phyloP scores from a whole-genome alignment of 53 echinoderm and acorn worm species.

The Echinometra lucunter region DNA sequence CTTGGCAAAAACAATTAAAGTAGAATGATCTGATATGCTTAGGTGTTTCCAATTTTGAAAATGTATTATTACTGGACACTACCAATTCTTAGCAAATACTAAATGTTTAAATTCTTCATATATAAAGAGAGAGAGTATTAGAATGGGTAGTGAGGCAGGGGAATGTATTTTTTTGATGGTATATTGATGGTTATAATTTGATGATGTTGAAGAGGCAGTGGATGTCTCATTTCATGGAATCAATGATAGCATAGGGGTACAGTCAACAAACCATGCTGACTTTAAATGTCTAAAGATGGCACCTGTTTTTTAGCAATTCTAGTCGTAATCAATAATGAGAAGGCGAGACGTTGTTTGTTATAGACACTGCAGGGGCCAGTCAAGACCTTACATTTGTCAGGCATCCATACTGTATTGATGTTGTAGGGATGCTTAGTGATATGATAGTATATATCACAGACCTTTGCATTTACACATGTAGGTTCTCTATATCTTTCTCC shows the following conservation, averaged over 20 bases:
- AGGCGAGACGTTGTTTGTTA: constrained; percentile 20
- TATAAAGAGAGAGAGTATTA: not conserved
- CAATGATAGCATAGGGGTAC: not conserved
- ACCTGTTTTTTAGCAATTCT: constrained; percentile 34
- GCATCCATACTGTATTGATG: not conserved
- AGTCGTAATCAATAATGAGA: not conserved
- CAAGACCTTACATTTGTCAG: not conserved
- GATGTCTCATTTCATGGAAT: not conserved
- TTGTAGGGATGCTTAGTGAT: not conserved
- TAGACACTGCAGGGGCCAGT: not conserved
- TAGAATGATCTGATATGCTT: too few relatives aligned
- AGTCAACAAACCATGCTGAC: constrained; percentile 6
- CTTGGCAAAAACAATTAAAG: too few relatives aligned
- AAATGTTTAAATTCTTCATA: not conserved
- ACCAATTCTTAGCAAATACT: too few relatives aligned
- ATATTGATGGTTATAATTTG: constrained; percentile 18
- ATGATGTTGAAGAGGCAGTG: constrained; percentile 10
- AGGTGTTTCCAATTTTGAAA: too few relatives aligned
- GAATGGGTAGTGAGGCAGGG: too few relatives aligned
- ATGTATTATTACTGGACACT: too few relatives aligned
- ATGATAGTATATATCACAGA: not conserved
- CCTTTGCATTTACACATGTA: not conserved
- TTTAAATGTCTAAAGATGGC: not conserved
- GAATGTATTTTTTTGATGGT: not conserved
- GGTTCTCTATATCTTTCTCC: not conserved